phyloP scores from a whole-genome alignment of 2,888 invertebrate species.

The Xestobium rufovillosum region DNA sequence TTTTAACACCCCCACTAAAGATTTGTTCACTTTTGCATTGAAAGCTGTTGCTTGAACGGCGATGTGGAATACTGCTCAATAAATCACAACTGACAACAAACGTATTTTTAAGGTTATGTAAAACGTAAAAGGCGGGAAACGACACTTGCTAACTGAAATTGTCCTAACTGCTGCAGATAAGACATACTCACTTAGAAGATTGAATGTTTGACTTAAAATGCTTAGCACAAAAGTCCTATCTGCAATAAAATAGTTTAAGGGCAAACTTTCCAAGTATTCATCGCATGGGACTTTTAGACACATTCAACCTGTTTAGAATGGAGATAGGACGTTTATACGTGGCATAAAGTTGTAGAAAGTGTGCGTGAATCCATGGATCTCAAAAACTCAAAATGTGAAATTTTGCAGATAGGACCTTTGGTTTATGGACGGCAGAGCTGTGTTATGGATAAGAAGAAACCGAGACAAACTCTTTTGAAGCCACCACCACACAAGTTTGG shows the following conservation, averaged over 20 bases:
- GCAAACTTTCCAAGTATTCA: not conserved
- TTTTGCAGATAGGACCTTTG: conserved; percentile 3
- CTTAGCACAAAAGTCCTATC: not conserved
- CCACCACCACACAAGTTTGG: too few species aligned
- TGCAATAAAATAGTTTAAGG: not conserved
- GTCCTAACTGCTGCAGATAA: conserved; percentile 2
- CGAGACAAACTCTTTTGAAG: too few species aligned
- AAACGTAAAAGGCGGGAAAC: too few species aligned
- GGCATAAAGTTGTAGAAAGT: not conserved
- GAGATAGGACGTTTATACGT: not conserved
- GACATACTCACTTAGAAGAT: not conserved
- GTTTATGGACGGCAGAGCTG: conserved; percentile 1
- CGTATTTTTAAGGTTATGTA: too few species aligned
- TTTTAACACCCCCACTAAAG: too few species aligned
- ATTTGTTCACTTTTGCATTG: too few species aligned
- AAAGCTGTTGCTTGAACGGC: too few species aligned
- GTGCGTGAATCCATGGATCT: not conserved
- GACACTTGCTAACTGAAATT: too few species aligned
- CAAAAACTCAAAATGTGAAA: conserved; percentile 1
- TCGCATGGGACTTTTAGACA: too few species aligned
- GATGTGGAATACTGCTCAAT: too few species aligned
- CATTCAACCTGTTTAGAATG: not conserved
- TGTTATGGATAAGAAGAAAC: too few species aligned
- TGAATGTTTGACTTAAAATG: not conserved
- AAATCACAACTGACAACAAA: too few species aligned